Conservation (phyloP, 2,113 vertebrate genomes). For the Tapirus terrestris region DNA sequence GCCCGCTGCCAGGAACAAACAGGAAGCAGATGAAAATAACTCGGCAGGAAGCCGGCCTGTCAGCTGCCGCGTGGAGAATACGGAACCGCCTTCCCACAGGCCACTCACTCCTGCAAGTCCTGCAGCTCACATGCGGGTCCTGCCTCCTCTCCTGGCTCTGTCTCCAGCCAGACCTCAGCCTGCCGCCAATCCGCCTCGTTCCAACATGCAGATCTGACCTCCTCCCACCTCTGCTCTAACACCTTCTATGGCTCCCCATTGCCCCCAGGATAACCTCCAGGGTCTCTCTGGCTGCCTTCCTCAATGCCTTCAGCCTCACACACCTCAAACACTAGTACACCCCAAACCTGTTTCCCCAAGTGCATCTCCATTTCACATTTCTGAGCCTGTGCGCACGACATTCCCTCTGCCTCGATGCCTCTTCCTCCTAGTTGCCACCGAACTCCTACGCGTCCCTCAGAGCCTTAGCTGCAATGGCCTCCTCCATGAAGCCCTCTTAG, state of each 20-base stretch:
- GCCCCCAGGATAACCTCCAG: not conserved
- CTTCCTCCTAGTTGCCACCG: not conserved
- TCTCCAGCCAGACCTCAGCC: not conserved
- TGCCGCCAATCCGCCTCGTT: not conserved
- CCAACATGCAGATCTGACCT: not conserved
- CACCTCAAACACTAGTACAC: no score
- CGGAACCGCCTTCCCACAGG: not conserved
- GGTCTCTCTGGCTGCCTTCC: not conserved
- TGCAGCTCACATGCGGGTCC: not conserved
- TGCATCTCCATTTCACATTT: fast-evolving
- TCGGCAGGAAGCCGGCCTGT: slow-evolving; percentile 66
- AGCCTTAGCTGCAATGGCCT: not conserved
- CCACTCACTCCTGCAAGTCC: not conserved
- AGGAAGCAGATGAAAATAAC: slow-evolving; percentile 82
- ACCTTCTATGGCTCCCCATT: not conserved
- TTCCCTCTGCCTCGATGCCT: not conserved
- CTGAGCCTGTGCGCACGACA: no score
- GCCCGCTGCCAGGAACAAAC: slow-evolving; percentile 70
- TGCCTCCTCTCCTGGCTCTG: not conserved
- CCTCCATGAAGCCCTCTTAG: not conserved
- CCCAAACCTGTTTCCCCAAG: no score
- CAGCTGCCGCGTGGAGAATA: slow-evolving; percentile 37
- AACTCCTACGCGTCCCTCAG: not conserved
- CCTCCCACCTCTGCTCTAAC: not conserved
- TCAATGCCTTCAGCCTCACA: not conserved